These are phyloP conservation scores for Ectropis crepuscularia DNA, from an alignment of 2,888 invertebrate species.

Conservation along the genomic window DNA sequence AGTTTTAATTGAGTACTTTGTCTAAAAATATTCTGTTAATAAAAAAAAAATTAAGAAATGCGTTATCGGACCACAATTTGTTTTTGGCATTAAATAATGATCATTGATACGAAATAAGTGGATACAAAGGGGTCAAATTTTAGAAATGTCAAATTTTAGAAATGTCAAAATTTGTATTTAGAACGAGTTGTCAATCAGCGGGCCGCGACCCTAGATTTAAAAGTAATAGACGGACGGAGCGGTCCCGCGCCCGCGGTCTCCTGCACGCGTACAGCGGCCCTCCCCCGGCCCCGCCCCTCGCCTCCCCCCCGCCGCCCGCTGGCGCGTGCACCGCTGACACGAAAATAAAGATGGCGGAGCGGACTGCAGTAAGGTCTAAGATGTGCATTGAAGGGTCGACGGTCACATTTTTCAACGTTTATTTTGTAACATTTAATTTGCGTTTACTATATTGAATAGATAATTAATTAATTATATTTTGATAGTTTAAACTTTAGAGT, in stretches of 20 bases:
- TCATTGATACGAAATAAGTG: too few relatives aligned
- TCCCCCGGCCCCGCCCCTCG: conserved; percentile 70
- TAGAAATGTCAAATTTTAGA: too few relatives aligned
- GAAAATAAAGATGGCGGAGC: conserved; percentile 83
- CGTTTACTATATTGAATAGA: too few relatives aligned
- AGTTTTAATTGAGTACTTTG: too few relatives aligned
- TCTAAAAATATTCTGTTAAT: too few relatives aligned
- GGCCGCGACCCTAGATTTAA: neutral
- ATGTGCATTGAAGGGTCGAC: conserved; percentile 20
- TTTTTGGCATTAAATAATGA: too few relatives aligned
- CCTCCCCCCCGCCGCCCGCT: conserved; percentile 52
- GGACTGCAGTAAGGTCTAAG: conserved; percentile 51
- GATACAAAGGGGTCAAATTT: too few relatives aligned
- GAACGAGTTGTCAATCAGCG: conserved; percentile 6
- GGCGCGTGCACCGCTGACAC: conserved; percentile 68
- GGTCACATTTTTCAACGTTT: neutral
- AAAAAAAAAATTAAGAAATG: too few relatives aligned
- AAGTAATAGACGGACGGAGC: conserved; percentile 21
- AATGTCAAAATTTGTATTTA: too few relatives aligned
- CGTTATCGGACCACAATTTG: too few relatives aligned
- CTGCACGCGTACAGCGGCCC: conserved; percentile 56
- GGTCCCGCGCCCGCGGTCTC: conserved; percentile 40
- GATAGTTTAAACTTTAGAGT: too few relatives aligned
- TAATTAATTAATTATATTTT: too few relatives aligned
- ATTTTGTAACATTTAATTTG: neutral